Conservation (phyloP, 1,140 invertebrate genomes). For the Megathymus violae region DNA sequence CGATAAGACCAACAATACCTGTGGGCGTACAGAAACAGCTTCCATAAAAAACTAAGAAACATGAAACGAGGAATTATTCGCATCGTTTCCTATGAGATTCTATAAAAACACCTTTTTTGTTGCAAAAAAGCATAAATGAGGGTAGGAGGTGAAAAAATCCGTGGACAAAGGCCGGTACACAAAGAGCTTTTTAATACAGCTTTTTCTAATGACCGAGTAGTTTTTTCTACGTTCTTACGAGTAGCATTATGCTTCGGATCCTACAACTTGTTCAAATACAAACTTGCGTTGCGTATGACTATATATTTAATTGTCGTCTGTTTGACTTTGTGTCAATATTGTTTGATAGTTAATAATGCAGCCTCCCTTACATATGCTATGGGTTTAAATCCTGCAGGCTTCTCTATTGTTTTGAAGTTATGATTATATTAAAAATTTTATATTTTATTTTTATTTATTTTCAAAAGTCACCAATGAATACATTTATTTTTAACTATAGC, state of each 20-base stretch:
- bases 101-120: conserved; percentile 79
- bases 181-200: conserved; percentile 67
- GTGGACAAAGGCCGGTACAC: conserved; percentile 73
- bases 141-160: conserved; percentile 69
- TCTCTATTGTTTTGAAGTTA: no score
- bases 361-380: neutral
- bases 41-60: conserved; percentile 73
- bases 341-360: neutral
- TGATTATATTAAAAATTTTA: no score
- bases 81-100: conserved; percentile 81
- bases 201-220: conserved; percentile 68
- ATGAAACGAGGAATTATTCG: conserved; percentile 83
- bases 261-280: conserved; percentile 1
- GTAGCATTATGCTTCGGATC: conserved; percentile 9
- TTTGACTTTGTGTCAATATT: neutral
- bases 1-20: conserved; percentile 73
- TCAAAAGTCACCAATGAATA: no score
- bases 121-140: conserved; percentile 80
- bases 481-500: no score
- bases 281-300: neutral
- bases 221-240: conserved; percentile 45
- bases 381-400: neutral
- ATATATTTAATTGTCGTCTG: neutral
- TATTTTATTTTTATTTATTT: no score
- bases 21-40: conserved; percentile 68